phyloP scores from a whole-genome alignment of 2,113 vertebrate genomes.

The Nycticorax nycticorax region DNA sequence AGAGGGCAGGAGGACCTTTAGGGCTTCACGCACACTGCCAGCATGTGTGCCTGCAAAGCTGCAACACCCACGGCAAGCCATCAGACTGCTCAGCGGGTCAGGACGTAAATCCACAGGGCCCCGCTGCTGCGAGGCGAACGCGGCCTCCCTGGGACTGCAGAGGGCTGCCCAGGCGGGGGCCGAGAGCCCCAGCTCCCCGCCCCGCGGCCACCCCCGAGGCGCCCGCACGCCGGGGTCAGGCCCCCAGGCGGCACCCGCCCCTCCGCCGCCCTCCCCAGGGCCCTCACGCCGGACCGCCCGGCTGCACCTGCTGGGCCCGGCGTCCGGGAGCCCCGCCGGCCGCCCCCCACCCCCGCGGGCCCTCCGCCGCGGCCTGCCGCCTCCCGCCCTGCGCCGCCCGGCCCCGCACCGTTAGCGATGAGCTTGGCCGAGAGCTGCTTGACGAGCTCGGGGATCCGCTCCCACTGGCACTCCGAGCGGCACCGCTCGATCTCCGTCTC shows the following conservation, averaged over 20 bases:
- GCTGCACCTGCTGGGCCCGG: not conserved
- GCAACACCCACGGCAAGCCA: not conserved
- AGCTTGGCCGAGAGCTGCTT: constrained; percentile 90
- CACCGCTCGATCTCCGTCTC: constrained; percentile 93
- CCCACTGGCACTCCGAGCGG: constrained; percentile 90
- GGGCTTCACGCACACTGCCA: not conserved
- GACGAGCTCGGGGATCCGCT: constrained; percentile 89
- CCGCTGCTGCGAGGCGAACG: not conserved
- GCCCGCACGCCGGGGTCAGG: not conserved
- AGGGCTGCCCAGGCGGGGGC: not conserved
- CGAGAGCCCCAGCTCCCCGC: not conserved
- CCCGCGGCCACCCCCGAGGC: too few species aligned
- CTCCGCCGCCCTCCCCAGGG: not conserved
- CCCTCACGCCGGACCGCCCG: not conserved
- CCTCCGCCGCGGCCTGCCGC: not conserved
- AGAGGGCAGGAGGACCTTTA: not conserved
- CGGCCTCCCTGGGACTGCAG: not conserved
- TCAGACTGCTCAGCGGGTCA: not conserved
- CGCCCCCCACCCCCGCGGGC: not conserved
- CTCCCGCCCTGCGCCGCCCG: not conserved
- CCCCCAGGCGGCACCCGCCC: not conserved
- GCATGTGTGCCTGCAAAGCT: not conserved
- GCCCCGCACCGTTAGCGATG: constrained; percentile 84
- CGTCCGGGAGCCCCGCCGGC: not conserved
- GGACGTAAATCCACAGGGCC: not conserved